These are phyloP conservation scores for Apostichopus parvimensis DNA, from an alignment of 35 echinoderm and acorn worm species.

Conservation along the genomic window DNA sequence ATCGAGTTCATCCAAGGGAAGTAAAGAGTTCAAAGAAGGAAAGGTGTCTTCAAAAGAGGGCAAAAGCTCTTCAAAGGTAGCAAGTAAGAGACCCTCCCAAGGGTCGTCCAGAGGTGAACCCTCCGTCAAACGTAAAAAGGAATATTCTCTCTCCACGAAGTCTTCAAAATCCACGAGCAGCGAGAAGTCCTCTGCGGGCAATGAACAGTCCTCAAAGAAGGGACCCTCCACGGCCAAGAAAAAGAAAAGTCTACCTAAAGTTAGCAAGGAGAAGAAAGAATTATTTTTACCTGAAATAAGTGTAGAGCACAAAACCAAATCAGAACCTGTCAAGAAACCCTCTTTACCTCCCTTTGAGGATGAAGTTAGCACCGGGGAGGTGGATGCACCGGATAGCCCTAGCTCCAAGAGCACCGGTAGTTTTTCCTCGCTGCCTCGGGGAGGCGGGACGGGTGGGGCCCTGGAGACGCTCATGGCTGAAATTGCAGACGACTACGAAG, in stretches of 20 bases:
- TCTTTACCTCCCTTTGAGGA: slow-evolving; percentile 92
- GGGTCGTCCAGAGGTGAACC: background rate
- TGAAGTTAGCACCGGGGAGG: slow-evolving; percentile 84
- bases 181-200: background rate
- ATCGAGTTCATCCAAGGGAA: slow-evolving; percentile 53
- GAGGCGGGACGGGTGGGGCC: slow-evolving; percentile 62
- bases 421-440: slow-evolving; percentile 83
- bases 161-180: slow-evolving; percentile 34
- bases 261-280: slow-evolving; percentile 39
- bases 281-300: slow-evolving; percentile 85
- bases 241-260: slow-evolving; percentile 57
- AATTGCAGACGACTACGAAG: slow-evolving; percentile 81
- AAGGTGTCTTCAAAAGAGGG: slow-evolving; percentile 76
- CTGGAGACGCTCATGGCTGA: slow-evolving; percentile 83
- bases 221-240: slow-evolving; percentile 44
- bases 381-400: slow-evolving; percentile 49
- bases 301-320: slow-evolving; percentile 54
- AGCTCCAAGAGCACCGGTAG: slow-evolving; percentile 88
- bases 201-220: slow-evolving; percentile 32
- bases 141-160: slow-evolving; percentile 46
- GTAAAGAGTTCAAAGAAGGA: slow-evolving; percentile 59
- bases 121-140: slow-evolving; percentile 21
- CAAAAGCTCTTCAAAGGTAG: slow-evolving; percentile 14
- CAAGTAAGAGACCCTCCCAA: slow-evolving; percentile 5
- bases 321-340: slow-evolving; percentile 62